These are phyloP conservation scores for Buathra laborator DNA, from an alignment of 2,888 invertebrate species.

Conservation along the genomic window DNA sequence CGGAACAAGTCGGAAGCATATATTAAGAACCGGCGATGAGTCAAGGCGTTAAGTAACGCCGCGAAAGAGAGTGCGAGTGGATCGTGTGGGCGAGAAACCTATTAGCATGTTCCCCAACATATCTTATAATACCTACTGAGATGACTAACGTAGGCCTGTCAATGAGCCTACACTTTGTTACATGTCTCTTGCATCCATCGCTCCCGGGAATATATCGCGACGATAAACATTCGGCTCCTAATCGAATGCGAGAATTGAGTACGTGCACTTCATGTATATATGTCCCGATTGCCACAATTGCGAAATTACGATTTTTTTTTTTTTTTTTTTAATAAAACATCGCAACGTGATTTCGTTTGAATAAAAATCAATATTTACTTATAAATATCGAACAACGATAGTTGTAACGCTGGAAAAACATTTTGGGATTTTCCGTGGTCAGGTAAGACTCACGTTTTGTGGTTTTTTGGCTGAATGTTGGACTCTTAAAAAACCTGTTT, in stretches of 20 bases:
- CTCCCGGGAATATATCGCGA: slow-evolving; percentile 35
- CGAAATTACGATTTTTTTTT: too few species aligned
- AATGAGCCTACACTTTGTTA: slow-evolving; percentile 69
- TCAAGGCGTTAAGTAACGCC: slow-evolving; percentile 67
- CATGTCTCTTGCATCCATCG: slow-evolving; percentile 42
- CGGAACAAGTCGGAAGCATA: not conserved
- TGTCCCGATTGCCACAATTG: not conserved
- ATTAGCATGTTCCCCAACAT: slow-evolving; percentile 69
- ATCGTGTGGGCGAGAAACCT: slow-evolving; percentile 66
- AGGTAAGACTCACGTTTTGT: too few species aligned
- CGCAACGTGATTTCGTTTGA: too few species aligned
- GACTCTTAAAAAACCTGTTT: too few species aligned
- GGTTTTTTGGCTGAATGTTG: too few species aligned
- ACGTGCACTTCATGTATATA: not conserved
- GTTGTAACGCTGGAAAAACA: too few species aligned
- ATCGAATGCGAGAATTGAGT: too few species aligned
- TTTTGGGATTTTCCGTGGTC: too few species aligned
- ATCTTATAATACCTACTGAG: slow-evolving; percentile 13
- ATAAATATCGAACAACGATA: too few species aligned
- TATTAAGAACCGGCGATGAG: slow-evolving; percentile 55
- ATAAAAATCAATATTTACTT: too few species aligned
- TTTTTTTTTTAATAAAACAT: too few species aligned
- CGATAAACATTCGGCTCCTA: not conserved
- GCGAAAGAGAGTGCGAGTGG: slow-evolving; percentile 57
- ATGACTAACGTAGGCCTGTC: slow-evolving; percentile 68